Conservation (phyloP, 2,797 vertebrate species). For the Scleropages formosus region DNA sequence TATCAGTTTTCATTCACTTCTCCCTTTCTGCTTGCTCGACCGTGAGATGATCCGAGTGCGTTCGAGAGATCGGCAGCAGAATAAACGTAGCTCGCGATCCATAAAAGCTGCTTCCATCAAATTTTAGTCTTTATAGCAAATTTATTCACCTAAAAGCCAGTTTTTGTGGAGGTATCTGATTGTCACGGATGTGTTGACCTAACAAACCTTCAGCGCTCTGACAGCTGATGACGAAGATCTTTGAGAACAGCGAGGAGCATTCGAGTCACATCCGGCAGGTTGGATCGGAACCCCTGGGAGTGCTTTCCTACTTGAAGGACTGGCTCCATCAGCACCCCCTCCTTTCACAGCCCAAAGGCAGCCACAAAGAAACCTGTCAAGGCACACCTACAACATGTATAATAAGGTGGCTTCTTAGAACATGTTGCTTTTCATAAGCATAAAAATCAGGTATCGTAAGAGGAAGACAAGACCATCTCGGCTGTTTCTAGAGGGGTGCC, state of each 20-base stretch:
- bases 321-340: not conserved
- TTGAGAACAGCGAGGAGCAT: not conserved
- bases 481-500: slow-evolving; percentile 17
- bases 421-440: not conserved
- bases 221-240: slow-evolving; percentile 2
- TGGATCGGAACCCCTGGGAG: not conserved
- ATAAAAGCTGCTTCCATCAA: no score
- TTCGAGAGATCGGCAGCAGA: no score
- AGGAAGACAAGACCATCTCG: not conserved
- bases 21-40: no score
- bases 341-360: not conserved
- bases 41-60: no score
- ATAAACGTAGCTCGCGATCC: no score
- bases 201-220: not conserved
- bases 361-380: not conserved
- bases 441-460: slow-evolving; percentile 2
- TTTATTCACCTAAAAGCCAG: no score
- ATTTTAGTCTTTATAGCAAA: no score
- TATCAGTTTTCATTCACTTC: no score
- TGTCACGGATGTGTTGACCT: not conserved
- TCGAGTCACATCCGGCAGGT: not conserved
- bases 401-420: not conserved
- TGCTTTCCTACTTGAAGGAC: not conserved
- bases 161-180: no score
- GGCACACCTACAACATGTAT: not conserved